phyloP scores from a whole-genome alignment of 2,113 vertebrate species.

The Stigmatopora argus region DNA sequence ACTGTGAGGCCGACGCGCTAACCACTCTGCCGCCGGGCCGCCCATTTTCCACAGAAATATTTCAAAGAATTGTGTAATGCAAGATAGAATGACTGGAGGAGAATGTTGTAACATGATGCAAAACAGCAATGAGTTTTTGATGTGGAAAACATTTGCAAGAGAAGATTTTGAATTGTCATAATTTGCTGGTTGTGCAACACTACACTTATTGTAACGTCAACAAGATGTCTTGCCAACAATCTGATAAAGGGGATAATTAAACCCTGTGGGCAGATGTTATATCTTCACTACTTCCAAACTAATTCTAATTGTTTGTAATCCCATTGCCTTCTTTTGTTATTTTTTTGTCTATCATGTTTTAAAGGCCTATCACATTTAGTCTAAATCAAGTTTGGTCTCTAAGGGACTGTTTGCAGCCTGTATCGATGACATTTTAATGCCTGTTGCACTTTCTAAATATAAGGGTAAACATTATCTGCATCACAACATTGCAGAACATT shows the following conservation, averaged over 20 bases:
- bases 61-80: too few species aligned
- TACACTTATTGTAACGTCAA: not conserved
- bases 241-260: slow-evolving; percentile 9
- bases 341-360: not conserved
- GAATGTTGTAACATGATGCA: too few species aligned
- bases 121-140: too few species aligned
- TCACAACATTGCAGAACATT: not conserved
- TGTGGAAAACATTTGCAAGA: not conserved
- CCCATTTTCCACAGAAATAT: too few species aligned
- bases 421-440: not conserved
- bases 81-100: too few species aligned
- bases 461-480: not conserved
- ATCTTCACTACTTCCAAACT: slow-evolving; percentile 5
- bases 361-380: not conserved
- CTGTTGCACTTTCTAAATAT: not conserved
- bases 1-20: too few species aligned
- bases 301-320: not conserved
- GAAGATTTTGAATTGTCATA: not conserved
- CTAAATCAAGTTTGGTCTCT: not conserved
- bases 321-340: not conserved
- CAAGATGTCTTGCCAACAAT: not conserved
- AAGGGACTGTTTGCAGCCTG: too few species aligned
- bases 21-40: too few species aligned
- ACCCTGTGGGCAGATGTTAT: slow-evolving; percentile 4
- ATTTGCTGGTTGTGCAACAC: not conserved